Evolutionary conservation across 2,888 invertebrate genomes (phyloP).

Genomic region (Hanleya hanleyi): DNA sequence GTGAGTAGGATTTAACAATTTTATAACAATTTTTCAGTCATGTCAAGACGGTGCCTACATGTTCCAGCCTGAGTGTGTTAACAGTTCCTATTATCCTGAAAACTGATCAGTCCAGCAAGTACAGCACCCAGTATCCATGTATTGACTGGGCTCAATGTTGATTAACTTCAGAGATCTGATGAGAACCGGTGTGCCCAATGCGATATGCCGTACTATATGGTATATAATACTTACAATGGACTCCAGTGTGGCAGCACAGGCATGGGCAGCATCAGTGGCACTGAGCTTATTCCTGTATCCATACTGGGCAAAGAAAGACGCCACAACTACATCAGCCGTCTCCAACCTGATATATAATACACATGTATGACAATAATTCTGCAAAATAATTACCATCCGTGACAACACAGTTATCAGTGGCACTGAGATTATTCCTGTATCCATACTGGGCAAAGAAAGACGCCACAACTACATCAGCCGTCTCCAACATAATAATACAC

Average conservation of each 20-base stretch:
- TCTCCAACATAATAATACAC: too few species aligned
- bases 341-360: conserved; percentile 52
- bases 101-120: too few species aligned
- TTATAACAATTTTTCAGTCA: too few species aligned
- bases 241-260: conserved; percentile 86
- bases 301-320: conserved; percentile 85
- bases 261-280: conserved; percentile 88
- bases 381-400: background rate
- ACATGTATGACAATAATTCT: background rate
- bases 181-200: too few species aligned
- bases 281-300: conserved; percentile 87
- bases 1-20: too few species aligned
- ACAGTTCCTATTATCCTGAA: too few species aligned
- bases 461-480: conserved; percentile 68
- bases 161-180: too few species aligned
- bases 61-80: too few species aligned
- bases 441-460: conserved; percentile 89
- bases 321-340: conserved; percentile 67
- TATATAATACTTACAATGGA: conserved; percentile 77
- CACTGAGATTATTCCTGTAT: conserved; percentile 85
- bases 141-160: too few species aligned
- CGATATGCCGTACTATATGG: too few species aligned
- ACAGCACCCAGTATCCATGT: too few species aligned
- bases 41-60: too few species aligned
- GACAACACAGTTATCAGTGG: conserved; percentile 85